Evolutionary conservation across 1,140 invertebrate species (phyloP).

Genomic region (Holotrichia oblita): DNA sequence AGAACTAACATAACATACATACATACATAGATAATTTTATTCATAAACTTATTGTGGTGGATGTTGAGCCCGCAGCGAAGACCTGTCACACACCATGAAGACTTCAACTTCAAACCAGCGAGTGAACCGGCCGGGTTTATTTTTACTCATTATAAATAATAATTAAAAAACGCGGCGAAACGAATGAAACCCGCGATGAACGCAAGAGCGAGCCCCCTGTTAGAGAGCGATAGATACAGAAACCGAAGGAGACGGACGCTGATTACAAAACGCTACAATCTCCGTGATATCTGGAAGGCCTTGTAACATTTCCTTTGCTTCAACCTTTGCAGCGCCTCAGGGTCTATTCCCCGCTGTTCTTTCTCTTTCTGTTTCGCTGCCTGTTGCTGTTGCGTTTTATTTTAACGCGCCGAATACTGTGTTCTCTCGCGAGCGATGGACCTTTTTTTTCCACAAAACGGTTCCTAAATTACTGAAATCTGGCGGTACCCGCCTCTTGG

Average conservation of each 20-base stretch:
- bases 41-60: constrained; percentile 12
- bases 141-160: constrained; percentile 47
- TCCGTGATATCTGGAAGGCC: constrained; percentile 47
- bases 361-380: no score
- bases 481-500: no score
- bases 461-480: no score
- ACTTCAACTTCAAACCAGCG: constrained; percentile 21
- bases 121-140: constrained; percentile 26
- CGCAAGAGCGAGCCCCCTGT: not conserved
- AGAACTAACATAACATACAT: no score
- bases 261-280: constrained; percentile 47
- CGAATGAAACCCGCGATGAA: not conserved
- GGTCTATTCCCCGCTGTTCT: constrained; percentile 19
- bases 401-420: no score
- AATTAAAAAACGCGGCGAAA: constrained; percentile 43
- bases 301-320: constrained; percentile 47
- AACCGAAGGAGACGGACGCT: constrained; percentile 34
- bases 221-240: constrained; percentile 1
- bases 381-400: no score
- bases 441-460: no score
- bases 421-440: no score
- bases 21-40: constrained; percentile 26
- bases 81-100: constrained; percentile 34
- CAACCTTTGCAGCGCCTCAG: constrained; percentile 44
- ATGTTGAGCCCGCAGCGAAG: constrained; percentile 21